Evolutionary conservation across 2,113 vertebrate genomes (phyloP).

Genomic region (Entelurus aequoreus): DNA sequence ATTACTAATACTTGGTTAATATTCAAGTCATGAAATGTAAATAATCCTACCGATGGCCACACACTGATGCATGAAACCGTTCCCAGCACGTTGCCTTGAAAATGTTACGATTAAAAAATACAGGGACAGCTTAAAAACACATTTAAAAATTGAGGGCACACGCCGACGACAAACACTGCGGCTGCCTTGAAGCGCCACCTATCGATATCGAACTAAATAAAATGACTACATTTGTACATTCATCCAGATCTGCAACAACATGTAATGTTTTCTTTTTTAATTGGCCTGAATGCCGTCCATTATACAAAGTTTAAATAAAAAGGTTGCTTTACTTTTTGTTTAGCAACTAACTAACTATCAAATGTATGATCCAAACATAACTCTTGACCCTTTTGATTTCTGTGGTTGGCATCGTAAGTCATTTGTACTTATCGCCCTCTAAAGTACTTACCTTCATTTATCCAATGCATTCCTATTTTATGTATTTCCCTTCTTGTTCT

Average conservation of each 20-base stretch:
- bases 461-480: constrained; percentile 16
- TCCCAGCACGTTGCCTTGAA: no score
- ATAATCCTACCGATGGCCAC: no score
- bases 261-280: background rate
- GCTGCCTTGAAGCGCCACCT: no score
- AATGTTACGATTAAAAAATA: no score
- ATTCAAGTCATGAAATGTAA: no score
- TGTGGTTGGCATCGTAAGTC: background rate
- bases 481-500: background rate
- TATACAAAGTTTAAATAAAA: no score
- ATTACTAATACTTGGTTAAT: no score
- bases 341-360: background rate
- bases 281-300: background rate
- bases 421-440: constrained; percentile 14
- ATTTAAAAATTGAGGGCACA: no score
- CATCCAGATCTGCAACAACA: background rate
- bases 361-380: background rate
- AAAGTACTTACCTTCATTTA: constrained; percentile 5
- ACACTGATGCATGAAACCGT: no score
- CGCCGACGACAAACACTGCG: no score
- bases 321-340: background rate
- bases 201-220: no score
- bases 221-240: background rate
- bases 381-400: background rate
- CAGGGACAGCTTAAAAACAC: no score